A percentile compares a stretch with the other conserved stretches of the same genome.
Evolutionary conservation across 1,140 invertebrate genomes (phyloP).

Genomic region (Brachionus angularis): DNA sequence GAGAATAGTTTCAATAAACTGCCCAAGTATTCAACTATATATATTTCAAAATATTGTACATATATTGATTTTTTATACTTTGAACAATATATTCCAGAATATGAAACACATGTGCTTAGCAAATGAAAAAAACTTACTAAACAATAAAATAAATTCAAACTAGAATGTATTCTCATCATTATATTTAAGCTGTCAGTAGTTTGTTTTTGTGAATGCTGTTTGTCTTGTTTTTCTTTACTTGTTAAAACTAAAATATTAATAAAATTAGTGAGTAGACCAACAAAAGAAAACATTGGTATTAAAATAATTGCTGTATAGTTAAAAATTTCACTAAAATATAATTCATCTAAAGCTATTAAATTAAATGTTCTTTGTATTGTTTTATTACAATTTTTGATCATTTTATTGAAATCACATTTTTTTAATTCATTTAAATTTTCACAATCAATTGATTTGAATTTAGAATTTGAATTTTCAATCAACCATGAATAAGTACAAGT

Average conservation of each 20-base stretch:
- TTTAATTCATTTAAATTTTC: neutral
- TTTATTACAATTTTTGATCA: no score
- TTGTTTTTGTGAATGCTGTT: no score
- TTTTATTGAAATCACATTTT: neutral
- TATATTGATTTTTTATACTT: neutral
- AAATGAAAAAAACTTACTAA: neutral
- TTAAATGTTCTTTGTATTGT: no score
- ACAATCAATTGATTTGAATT: neutral
- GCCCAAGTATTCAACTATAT: slow-evolving; percentile 13
- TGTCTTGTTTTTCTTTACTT: neutral
- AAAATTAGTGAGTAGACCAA: neutral
- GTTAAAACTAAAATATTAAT: neutral
- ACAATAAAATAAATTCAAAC: slow-evolving; percentile 9
- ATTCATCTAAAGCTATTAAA: no score
- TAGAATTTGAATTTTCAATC: neutral
- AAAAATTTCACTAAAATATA: no score
- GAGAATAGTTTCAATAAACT: neutral
- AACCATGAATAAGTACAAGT: slow-evolving; percentile 8
- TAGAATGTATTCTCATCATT: neutral
- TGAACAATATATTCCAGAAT: neutral
- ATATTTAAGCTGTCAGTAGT: neutral
- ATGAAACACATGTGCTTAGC: neutral
- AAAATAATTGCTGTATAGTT: no score
- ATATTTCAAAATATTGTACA: slow-evolving; percentile 24
- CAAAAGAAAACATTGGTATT: no score